Base-by-base conservation (phyloP, 1,140 invertebrate genomes). In the Atta texana region DNA sequence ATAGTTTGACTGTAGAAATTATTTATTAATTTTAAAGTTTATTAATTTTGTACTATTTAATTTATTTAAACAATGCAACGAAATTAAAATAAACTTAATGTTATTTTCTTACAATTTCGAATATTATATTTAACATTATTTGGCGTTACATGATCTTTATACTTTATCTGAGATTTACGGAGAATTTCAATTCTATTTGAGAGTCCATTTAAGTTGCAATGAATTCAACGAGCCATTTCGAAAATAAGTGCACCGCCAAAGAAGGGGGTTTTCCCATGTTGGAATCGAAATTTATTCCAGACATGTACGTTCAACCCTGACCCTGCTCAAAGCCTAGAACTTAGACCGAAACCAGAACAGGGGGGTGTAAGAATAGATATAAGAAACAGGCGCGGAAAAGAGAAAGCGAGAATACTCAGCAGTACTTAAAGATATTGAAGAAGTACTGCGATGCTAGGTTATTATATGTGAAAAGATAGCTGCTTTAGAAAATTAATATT, bases 271-370 rank as follows among this genome's bases (percentile, higher is more conserved):
- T 85, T 87, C 72, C 77, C 57, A 57, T 21, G 55, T 53, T 18
- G 28, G 18, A 59, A 49, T 55, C 49, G 44, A 90, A 87, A 90
- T 90, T 87, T 90, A 90, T 90, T 90, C 89, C 49, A 31, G 53
- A 78, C 80, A 82, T 87, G 89, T 90, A 69, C 68, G 44, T 74
- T 84, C 69, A 84, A 80, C 61, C 89, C 85, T 90, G 88, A 90
- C 89, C 89, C 74, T 85, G 84, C 86, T 64, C 88, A 76, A 84
- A 87, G 68, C 61, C 74, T 57, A 49, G 74, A 75, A 91, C 78
- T 86, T 90, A 84, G 87, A 51, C 88, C 82, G 87, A 78, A 71
- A 88, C 18, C 39, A 31, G 77, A 63, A 87, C 57, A 75, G 68
- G 53, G 12, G 7, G 24, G 24, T 24, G 24, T 24, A 24, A 39